Base-by-base conservation (phyloP, 2,888 invertebrate genomes). In the Drosophila ezoana region DNA sequence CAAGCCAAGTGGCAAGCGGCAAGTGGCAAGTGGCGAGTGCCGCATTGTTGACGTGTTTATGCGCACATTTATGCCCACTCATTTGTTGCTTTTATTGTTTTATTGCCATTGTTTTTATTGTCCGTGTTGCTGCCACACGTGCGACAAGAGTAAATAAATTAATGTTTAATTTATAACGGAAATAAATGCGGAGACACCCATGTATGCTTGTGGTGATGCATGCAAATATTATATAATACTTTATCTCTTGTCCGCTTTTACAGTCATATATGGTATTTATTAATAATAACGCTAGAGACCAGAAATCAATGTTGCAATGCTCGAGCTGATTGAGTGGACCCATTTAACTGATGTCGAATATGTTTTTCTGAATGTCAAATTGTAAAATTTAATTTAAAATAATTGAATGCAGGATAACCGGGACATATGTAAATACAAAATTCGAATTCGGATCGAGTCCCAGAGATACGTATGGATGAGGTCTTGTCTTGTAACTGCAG, bases 11-110 rank as follows among this genome's bases (percentile, higher is more conserved):
- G 69, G 37, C 67, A 64, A 54, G 56, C 58, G 40, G 6, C 52
- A 41, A 68, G 62, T 41, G 54, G 40, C 71, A 60, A 71, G 71
- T 68, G 72, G 43, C 73, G 72, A 83, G 58, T 72, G 67, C 56
- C 85, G 51, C 66, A 72, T 65, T 86, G 86, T 82, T 68, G 69
- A 81, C 69, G 76, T 76, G 84, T 76, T 82, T 69, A 74, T 81
- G 67, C 58, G 57, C 57, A 70, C 71, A 79, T 73, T 81, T 71
- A 76, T 57, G 41, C 14, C 47, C 49, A 58, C 53, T 58, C 73
- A 72, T 62, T 80, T 80, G 62, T 35, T 43, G 20, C 18, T 18
- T 18, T 33, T 45, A 8, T 57, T 45, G 49, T 41, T 54, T 44
- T 32, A 59, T 52, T 66, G 44, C 54, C 53, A 35, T 38, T 58